These are phyloP conservation scores for Tetragonisca angustula DNA, from an alignment of 2,888 invertebrate species.

Conservation along the genomic window DNA sequence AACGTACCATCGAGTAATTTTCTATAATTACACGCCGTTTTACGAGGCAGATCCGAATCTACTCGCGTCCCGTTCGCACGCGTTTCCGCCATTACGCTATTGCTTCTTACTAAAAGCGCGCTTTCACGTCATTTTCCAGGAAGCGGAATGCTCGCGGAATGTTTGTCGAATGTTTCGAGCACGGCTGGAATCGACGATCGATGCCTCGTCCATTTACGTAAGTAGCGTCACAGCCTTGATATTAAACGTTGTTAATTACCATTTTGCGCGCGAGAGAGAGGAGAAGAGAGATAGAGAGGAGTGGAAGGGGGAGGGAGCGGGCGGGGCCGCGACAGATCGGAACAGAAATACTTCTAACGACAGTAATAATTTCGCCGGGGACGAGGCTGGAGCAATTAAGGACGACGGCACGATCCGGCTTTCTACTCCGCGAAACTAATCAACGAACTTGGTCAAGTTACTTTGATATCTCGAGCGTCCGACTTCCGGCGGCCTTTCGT, in stretches of 20 bases:
- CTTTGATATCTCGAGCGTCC: conserved; percentile 64
- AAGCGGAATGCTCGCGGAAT: not conserved
- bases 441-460: conserved; percentile 70
- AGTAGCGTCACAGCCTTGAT: conserved; percentile 5
- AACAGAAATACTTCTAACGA: conserved; percentile 53
- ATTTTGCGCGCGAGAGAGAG: not conserved
- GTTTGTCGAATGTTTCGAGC: not conserved
- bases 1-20: conserved; percentile 10
- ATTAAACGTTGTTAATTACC: conserved; percentile 46
- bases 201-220: conserved; percentile 12
- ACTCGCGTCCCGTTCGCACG: not conserved
- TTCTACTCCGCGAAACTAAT: conserved; percentile 69
- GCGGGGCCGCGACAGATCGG: conserved; percentile 23
- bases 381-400: conserved; percentile 62
- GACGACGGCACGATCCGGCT: conserved; percentile 56
- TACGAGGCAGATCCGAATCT: not conserved
- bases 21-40: conserved; percentile 8
- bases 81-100: not conserved
- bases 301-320: not conserved
- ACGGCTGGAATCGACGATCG: not conserved
- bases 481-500: conserved; percentile 64
- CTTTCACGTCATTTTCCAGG: conserved; percentile 6
- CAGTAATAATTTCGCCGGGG: conserved; percentile 56
- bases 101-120: not conserved
- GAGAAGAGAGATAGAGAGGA: not conserved